These are phyloP conservation scores for Brachionus koreanus DNA, from an alignment of 1,140 invertebrate genomes.

Conservation along the genomic window DNA sequence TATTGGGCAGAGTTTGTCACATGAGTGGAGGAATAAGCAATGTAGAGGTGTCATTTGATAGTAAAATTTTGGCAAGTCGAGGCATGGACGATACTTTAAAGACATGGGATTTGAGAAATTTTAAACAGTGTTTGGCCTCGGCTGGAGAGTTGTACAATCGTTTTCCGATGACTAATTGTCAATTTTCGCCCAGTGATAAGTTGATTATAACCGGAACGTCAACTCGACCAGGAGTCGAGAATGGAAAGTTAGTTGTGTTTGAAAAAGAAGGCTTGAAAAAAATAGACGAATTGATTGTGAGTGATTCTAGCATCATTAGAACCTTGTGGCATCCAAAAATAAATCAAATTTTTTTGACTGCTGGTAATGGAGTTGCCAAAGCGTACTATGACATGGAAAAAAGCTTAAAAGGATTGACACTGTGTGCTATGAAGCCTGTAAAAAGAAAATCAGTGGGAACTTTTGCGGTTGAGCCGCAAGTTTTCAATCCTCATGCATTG, in stretches of 20 bases:
- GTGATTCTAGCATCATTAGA: slow-evolving; percentile 69
- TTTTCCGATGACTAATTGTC: slow-evolving; percentile 80
- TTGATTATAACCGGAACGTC: slow-evolving; percentile 75
- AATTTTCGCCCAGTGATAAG: slow-evolving; percentile 87
- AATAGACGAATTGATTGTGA: slow-evolving; percentile 63
- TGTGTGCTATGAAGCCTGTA: slow-evolving; percentile 84
- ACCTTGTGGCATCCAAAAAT: slow-evolving; percentile 91
- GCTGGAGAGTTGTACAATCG: slow-evolving; percentile 72
- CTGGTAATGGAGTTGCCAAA: slow-evolving; percentile 82
- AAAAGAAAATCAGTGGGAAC: slow-evolving; percentile 58
- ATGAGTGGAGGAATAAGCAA: slow-evolving; percentile 74
- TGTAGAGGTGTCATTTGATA: slow-evolving; percentile 81
- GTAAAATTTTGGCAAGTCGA: slow-evolving; percentile 72
- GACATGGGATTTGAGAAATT: slow-evolving; percentile 83
- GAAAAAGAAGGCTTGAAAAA: slow-evolving; percentile 71
- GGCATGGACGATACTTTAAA: slow-evolving; percentile 87
- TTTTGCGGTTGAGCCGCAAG: slow-evolving; percentile 67
- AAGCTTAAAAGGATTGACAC: slow-evolving; percentile 64
- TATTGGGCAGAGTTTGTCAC: slow-evolving; percentile 69
- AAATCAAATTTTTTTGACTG: slow-evolving; percentile 89
- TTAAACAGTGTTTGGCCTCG: slow-evolving; percentile 72
- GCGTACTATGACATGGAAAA: slow-evolving; percentile 79
- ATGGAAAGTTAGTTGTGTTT: slow-evolving; percentile 76
- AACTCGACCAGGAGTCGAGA: slow-evolving; percentile 61
- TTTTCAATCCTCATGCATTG: slow-evolving; percentile 71